Evolutionary conservation across 1,140 invertebrate genomes (phyloP).

Genomic region (Paracyclopina nana): DNA sequence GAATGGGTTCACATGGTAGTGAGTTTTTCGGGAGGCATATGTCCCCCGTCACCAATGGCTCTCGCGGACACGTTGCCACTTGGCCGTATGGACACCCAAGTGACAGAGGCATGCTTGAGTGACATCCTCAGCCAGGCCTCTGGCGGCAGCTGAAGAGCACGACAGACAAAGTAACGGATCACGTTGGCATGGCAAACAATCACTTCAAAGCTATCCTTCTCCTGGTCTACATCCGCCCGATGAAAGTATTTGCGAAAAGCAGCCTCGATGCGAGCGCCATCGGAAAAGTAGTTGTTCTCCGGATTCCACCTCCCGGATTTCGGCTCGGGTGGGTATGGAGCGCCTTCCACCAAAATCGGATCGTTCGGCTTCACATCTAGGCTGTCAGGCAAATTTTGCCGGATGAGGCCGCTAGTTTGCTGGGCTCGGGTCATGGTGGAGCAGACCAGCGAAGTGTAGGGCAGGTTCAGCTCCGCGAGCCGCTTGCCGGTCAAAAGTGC

Average conservation of each 20-base stretch:
- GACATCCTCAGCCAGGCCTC: constrained; percentile 87
- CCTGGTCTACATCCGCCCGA: constrained; percentile 55
- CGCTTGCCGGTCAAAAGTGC: constrained; percentile 57
- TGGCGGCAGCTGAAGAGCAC: constrained; percentile 81
- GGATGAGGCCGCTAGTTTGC: constrained; percentile 70
- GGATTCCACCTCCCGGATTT: background rate
- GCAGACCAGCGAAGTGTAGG: constrained; percentile 51
- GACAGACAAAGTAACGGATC: constrained; percentile 89
- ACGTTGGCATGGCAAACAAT: constrained; percentile 96
- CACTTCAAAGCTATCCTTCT: constrained; percentile 65
- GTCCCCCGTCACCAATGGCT: constrained; percentile 63
- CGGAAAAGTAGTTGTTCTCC: constrained; percentile 68
- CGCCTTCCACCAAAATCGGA: constrained; percentile 58
- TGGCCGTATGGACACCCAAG: constrained; percentile 64
- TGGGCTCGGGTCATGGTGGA: constrained; percentile 85
- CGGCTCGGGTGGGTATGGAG: constrained; percentile 72
- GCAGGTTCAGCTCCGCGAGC: constrained; percentile 48
- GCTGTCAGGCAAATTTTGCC: constrained; percentile 35
- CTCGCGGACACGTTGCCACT: constrained; percentile 62
- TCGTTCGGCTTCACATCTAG: background rate
- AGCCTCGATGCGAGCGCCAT: constrained; percentile 90
- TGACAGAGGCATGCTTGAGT: constrained; percentile 77
- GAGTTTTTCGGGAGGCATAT: constrained; percentile 53
- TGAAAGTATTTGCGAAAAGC: constrained; percentile 87
- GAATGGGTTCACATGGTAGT: constrained; percentile 26